Base-by-base conservation (phyloP, 53 echinoderm and acorn worm genomes). In the Temnopleurus reevesii region DNA sequence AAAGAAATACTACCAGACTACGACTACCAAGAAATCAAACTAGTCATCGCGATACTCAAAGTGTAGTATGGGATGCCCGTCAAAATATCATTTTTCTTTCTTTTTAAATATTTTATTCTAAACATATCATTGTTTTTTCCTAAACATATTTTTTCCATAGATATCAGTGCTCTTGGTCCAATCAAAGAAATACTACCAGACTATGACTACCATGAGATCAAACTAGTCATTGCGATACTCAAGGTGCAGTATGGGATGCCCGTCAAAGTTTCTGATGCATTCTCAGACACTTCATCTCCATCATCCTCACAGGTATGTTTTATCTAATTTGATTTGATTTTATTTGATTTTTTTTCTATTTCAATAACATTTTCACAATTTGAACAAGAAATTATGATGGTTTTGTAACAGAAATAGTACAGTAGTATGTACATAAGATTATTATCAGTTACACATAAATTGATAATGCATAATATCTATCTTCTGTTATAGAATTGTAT, bases 181-280 rank as follows among this genome's bases (percentile, higher is more conserved):
- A 98, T 98, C 79, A 98, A 98, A 71, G 94, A 91, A 12, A 26
- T 90, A 53, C 88, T 95, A 7, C 98, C 98, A 0, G 85, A 96
- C 0, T 83, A 88, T 23, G 92, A 89, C 36, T 96, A 84, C 49
- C 53, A 93, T 79, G 95, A 98, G 2, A 93, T 98, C 65, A 96
- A 91, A 61, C 15, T 93, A 10, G 95, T 93, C 46, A 89, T 98
- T 27, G 93, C 96, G 4, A 91, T 98, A 6, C 94, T 98, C 13
- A 94, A 96, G 81, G 83, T 93, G 59, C 94, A 98, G 90, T 94
- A 91, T 80, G 98, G 98, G 43, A 81, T 95, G 86, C 94, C 89
- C 15, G 89, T 57, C 77, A 77, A 89, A 13, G 79, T 89, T 43
- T 35, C 76, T 8, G 15, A 35, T 7, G n/a, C 71, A 2, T 33